Conservation (phyloP, 2,797 vertebrate genomes). For the Catostomus latipinnis region DNA sequence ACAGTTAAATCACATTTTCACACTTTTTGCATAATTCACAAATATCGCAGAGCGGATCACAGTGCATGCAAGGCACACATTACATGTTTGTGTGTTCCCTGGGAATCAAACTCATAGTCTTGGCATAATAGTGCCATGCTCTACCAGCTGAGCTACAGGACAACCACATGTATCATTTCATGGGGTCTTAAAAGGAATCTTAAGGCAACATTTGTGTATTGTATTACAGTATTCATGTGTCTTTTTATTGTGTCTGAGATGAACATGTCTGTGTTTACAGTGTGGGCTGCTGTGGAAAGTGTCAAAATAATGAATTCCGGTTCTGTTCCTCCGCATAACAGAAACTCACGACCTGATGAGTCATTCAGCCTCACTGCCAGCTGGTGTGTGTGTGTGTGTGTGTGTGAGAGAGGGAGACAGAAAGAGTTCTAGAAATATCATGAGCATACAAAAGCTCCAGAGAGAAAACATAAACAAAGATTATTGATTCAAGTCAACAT, state of each 20-base stretch:
- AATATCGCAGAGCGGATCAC: too few species aligned
- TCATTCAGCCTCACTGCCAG: constrained; percentile 45
- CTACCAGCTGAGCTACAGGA: neutral
- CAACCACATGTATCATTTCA: neutral
- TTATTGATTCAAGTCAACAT: neutral
- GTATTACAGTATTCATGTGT: neutral
- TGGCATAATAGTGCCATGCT: too few species aligned
- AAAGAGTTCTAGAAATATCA: constrained; percentile 1
- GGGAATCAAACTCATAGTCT: too few species aligned
- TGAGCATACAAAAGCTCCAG: neutral
- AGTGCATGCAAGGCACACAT: too few species aligned
- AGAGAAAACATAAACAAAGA: neutral
- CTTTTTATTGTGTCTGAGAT: neutral
- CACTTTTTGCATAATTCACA: too few species aligned
- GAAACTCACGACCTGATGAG: constrained; percentile 51
- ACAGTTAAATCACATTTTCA: too few species aligned
- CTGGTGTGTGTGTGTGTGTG: constrained; percentile 27
- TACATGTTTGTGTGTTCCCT: too few species aligned
- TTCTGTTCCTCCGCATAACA: constrained; percentile 45
- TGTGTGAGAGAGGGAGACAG: neutral
- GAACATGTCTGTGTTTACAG: neutral
- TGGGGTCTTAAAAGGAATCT: neutral
- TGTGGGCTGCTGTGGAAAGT: neutral
- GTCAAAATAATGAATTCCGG: neutral
- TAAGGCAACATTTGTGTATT: too few species aligned